Evolutionary conservation across 2,888 invertebrate species (phyloP), one percentile per base, ranked within the genome.

Genomic region (Dicyrtoma fusca): DNA sequence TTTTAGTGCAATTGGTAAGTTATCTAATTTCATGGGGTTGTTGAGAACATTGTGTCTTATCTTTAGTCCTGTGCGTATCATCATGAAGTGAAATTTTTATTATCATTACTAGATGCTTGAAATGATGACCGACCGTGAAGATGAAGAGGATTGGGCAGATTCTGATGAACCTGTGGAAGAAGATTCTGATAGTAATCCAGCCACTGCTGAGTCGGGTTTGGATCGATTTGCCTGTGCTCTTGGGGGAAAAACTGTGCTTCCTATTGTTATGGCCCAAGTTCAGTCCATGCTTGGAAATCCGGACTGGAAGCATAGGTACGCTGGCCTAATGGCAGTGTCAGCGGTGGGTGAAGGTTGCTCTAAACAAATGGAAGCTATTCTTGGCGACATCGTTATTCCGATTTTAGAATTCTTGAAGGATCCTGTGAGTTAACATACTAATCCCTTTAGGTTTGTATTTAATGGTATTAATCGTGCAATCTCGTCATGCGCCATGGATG

Each of bases 261-360:
- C 94, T 0, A 89, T 94, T 81, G 94, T 97, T 71, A 91, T 95
- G 77, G 88, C 88, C 63, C 90, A 90, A 82, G 89, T 98, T 77
- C 94, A 96, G 0, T 87, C 87, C 47, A 96, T 98, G 97, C 86
- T 98, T 81, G 87, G 87, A 61, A 91, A 90, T 77, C 87, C 88
- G 13, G 90, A 93, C 82, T 94, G 94, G 94, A 90, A 91, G 81
- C 90, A 91, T 79, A 88, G 94, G n/a, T 95, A 98, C 85, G 98
- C 98, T 53, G 99, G 96, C 1, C 87, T 99, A 47, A 99, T 99
- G 97, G 98, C 98, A 0, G 91, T 99, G 61, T 98, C 97, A 6
- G 95, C 97, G 0, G 93, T 97, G 74, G 98, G 98, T 4, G 99
- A 99, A 86, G 99, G 99, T 23, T 99, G 98, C 83, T 95, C 96